phyloP scores from a whole-genome alignment of 2,113 vertebrate species.

The Chitala chitala region DNA sequence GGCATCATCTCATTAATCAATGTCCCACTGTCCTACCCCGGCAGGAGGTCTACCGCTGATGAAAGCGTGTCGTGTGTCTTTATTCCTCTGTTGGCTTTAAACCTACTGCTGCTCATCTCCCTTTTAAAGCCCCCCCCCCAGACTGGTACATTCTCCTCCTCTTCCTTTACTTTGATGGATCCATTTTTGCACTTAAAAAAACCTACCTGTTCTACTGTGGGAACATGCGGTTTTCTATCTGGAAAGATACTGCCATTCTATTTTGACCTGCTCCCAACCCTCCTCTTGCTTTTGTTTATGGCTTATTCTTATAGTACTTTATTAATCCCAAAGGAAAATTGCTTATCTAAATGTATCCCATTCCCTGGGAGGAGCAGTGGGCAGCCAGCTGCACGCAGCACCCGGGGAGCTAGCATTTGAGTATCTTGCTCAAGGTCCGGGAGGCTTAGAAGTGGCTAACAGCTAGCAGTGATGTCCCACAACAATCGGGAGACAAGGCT shows the following conservation, averaged over 20 bases:
- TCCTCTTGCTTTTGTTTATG: no score
- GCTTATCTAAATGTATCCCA: no score
- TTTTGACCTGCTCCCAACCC: slow-evolving; percentile 10
- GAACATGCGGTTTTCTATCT: neutral
- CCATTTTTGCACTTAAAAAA: slow-evolving; percentile 17
- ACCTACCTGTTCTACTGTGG: neutral
- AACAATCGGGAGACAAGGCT: no score
- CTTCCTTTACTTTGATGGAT: neutral
- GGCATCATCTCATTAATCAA: slow-evolving; percentile 24
- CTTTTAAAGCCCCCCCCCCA: neutral
- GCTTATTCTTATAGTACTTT: no score
- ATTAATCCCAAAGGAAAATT: no score
- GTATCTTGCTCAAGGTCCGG: no score
- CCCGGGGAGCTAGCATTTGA: no score
- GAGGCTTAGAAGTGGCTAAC: no score
- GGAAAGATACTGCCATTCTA: no score
- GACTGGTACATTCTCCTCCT: neutral
- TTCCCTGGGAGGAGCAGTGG: no score
- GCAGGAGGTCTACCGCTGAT: neutral
- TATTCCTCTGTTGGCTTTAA: neutral
- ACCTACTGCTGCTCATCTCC: neutral
- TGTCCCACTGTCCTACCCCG: slow-evolving; percentile 9
- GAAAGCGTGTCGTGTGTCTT: neutral
- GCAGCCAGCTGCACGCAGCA: no score
- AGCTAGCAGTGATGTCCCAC: no score